These are phyloP conservation scores for Lycophotia porphyrea DNA, from an alignment of 2,888 invertebrate genomes.

Conservation along the genomic window DNA sequence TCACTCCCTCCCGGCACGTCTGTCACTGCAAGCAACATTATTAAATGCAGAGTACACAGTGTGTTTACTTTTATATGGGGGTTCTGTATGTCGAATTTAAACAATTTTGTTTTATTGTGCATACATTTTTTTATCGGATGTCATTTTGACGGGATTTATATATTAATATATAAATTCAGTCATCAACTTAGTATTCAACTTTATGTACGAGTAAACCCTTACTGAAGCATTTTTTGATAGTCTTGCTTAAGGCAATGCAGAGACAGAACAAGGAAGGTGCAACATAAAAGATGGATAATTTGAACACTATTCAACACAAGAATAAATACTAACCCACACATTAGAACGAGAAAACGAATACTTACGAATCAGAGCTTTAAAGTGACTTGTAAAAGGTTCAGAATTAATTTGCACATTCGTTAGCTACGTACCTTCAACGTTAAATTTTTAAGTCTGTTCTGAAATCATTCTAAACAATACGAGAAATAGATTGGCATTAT, in stretches of 20 bases:
- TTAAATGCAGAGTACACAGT: constrained; percentile 45
- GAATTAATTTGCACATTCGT: neutral
- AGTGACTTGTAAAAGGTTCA: neutral
- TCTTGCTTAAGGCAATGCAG: neutral
- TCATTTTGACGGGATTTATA: neutral
- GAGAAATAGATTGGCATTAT: constrained; percentile 14
- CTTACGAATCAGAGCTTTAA: neutral
- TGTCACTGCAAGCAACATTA: constrained; percentile 41
- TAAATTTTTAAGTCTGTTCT: neutral
- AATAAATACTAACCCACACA: neutral
- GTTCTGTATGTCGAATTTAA: constrained; percentile 7
- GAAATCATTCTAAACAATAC: constrained; percentile 22
- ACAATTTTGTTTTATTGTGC: neutral
- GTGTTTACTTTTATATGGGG: neutral
- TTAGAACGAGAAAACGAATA: neutral
- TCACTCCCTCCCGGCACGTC: constrained; percentile 45
- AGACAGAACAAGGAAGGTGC: neutral
- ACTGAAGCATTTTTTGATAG: neutral
- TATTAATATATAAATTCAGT: too few relatives aligned
- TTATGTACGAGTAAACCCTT: neutral
- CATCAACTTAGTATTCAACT: too few relatives aligned
- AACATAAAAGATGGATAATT: neutral
- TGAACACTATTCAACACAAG: neutral
- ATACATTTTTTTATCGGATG: neutral
- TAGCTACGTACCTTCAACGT: neutral